These are phyloP conservation scores for Brachyalestes nurse DNA, from an alignment of 2,797 vertebrate species.

Conservation along the genomic window DNA sequence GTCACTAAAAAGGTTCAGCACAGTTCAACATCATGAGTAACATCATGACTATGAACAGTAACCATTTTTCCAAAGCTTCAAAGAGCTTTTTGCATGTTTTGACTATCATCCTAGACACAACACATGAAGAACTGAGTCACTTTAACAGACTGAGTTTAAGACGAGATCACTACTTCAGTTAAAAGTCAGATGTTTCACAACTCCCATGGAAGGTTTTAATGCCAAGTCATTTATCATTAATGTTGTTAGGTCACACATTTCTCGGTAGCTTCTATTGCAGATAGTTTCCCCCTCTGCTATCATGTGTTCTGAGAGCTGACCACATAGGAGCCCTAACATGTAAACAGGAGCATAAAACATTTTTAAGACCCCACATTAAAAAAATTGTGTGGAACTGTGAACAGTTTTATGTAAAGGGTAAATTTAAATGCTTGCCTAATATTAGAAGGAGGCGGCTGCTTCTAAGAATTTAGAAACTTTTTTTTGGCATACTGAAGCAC, in stretches of 20 bases:
- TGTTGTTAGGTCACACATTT: background rate
- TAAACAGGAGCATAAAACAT: conserved; percentile 1
- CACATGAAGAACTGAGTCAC: background rate
- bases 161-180: conserved; percentile 3
- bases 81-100: background rate
- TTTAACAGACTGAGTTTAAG: background rate
- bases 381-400: background rate
- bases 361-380: background rate
- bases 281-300: background rate
- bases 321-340: background rate
- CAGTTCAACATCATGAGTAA: background rate
- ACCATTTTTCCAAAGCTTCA: background rate
- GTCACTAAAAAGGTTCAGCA: background rate
- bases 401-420: background rate
- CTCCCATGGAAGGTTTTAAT: background rate
- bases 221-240: background rate
- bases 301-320: background rate
- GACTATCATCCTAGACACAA: background rate
- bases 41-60: background rate
- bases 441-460: background rate
- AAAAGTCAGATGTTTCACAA: conserved; percentile 5
- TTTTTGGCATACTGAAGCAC: background rate
- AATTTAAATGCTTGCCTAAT: background rate
- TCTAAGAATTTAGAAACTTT: background rate
- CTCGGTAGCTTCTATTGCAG: background rate